Conservation (phyloP, 2,888 invertebrate species). For the Leptinotarsa haldemani region DNA sequence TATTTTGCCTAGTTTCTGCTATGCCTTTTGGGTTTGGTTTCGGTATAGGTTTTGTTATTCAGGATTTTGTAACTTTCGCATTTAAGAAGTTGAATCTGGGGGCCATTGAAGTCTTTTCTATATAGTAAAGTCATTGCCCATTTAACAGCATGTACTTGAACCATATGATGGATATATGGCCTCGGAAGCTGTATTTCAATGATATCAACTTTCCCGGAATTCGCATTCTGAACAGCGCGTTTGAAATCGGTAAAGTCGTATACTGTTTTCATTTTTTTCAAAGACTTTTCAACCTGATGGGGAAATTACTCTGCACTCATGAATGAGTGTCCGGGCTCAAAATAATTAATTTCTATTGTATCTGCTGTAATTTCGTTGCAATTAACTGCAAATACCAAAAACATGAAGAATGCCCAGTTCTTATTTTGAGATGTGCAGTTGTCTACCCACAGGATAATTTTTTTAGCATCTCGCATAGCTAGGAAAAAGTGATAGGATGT, state of each 20-base stretch:
- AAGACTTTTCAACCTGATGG: constrained; percentile 34
- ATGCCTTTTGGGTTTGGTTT: constrained; percentile 2
- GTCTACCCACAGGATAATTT: constrained; percentile 41
- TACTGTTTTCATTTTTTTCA: constrained; percentile 25
- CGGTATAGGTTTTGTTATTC: background rate
- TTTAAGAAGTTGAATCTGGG: constrained; percentile 1
- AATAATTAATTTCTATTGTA: constrained; percentile 40
- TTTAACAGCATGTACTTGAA: background rate
- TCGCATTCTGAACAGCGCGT: constrained; percentile 27
- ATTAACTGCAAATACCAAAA: constrained; percentile 43
- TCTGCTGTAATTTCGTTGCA: constrained; percentile 32
- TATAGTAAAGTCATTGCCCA: constrained; percentile 1
- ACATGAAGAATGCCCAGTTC: constrained; percentile 43
- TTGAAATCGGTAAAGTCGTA: constrained; percentile 35
- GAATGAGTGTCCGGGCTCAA: constrained; percentile 47
- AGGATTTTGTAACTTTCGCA: background rate
- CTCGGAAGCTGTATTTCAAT: background rate
- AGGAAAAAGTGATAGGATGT: constrained; percentile 37
- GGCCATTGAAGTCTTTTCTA: constrained; percentile 2
- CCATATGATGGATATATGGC: constrained; percentile 7
- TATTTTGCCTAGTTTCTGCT: background rate
- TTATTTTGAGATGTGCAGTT: constrained; percentile 47
- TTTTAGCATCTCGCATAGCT: constrained; percentile 26
- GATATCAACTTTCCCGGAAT: constrained; percentile 1
- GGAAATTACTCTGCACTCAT: constrained; percentile 43